Evolutionary conservation across 2,113 vertebrate species (phyloP), one percentile per base, ranked within the genome.

Genomic region (Diadophis punctatus): DNA sequence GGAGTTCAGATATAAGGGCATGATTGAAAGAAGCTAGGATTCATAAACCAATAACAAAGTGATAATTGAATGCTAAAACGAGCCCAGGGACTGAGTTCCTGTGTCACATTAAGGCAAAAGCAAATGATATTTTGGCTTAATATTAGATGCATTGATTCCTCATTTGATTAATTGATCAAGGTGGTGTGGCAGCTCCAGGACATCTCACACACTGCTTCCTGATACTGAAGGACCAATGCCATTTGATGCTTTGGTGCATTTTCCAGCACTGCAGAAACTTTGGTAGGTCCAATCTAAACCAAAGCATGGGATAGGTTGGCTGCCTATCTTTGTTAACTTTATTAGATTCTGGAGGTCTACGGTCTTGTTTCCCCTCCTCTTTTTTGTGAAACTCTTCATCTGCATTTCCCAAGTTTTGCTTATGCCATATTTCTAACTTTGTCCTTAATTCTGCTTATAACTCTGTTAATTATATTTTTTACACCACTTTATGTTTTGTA

Each of bases 251-350:
- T 94, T 98, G 87, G 52, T 74, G 0, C 58, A 89, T 74, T 94
- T 97, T 53, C 93, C 95, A 30, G 92, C 95, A 34, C 95, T 98
- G 94, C 97, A 94, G 95, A 94, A 8, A 1, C 96, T 98, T 93
- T 86, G 94, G 98, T 98, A 96, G 0, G 96, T 88, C 11, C 39
- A 23, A 1, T 22, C 1, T 86, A 5, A 74, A 56, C 9, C 2
- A 2, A 12, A 43, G 22, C 3, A 1, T 60, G 18, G 60, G 84
- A 18, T n/a, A 55, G 63, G 27, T 14, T 46, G 14, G 22, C 23
- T 43, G 34, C 2, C 86, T 46, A 92, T 88, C 74, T 68, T 30
- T 4, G 27, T 39, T 53, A 14, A 5, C 34, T 25, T 34, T 8
- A 9, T 39, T 27, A 48, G 27, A 14, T 48, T n/a, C 48, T 8